These are phyloP conservation scores for Chitala chitala DNA, from an alignment of 2,113 vertebrate genomes.

Conservation along the genomic window DNA sequence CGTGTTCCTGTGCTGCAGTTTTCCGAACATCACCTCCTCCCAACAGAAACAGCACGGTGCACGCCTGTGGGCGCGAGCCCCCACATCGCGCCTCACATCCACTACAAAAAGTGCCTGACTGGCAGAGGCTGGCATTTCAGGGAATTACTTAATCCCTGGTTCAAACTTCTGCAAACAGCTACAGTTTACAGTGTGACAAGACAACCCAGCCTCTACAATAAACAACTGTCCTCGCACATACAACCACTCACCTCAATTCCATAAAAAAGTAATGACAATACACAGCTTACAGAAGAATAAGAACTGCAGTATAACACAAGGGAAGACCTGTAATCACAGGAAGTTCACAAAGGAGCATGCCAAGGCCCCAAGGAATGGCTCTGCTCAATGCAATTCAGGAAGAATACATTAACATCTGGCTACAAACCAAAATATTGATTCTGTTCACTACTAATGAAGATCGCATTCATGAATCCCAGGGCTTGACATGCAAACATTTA, in stretches of 20 bases:
- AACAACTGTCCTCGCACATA: not conserved
- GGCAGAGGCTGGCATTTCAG: not conserved
- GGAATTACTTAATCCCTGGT: constrained; percentile 14
- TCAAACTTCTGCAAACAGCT: constrained; percentile 6
- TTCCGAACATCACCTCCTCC: too few relatives aligned
- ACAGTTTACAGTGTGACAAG: not conserved
- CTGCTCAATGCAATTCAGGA: not conserved
- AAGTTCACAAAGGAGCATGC: not conserved
- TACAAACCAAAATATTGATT: not conserved
- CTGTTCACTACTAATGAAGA: constrained; percentile 6
- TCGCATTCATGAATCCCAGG: not conserved
- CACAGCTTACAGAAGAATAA: not conserved
- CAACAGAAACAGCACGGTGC: too few relatives aligned
- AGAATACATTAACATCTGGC: constrained; percentile 9
- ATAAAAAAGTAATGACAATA: constrained; percentile 11
- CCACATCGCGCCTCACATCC: not conserved
- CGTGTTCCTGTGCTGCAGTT: too few relatives aligned
- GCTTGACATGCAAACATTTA: constrained; percentile 22
- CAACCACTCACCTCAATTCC: too few relatives aligned
- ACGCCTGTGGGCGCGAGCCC: not conserved
- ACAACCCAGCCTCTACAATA: not conserved
- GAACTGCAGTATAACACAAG: not conserved
- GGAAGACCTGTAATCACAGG: constrained; percentile 10
- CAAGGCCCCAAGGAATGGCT: not conserved
- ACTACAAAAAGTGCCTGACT: not conserved